Base-by-base conservation (phyloP, 2,888 invertebrate species). In the Neuroscelio doddi region DNA sequence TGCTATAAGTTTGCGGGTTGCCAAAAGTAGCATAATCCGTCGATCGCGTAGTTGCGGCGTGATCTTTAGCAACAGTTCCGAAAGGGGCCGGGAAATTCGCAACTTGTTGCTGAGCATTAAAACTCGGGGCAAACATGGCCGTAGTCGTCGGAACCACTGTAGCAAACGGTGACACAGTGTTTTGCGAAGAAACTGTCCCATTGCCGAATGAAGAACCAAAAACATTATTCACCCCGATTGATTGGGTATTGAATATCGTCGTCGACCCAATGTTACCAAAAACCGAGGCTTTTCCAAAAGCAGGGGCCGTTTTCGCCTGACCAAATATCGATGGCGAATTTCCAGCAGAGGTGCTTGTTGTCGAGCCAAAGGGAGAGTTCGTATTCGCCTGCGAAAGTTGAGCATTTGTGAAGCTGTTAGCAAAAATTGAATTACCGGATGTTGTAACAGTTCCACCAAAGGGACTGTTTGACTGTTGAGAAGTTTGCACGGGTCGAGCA, bases 281-380 rank as follows among this genome's bases (percentile, higher is more conserved):
- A 9, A 76, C 74, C 7, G 76, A 77, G 9, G 73, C 74, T 24
- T 74, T 74, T 4, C 81, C 81, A 50, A 81, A 84, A 1, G 74
- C 71, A 1, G 76, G 47, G 1, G 69, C 57, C 0, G 69, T 69
- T 30, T 74, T 76, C 1, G 71, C 45, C 10, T 77, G 75, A 0
- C 74, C 74, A 24, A 82, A 82, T 12, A 80, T 72, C 12, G 76
- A 68, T 9, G 68, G 59, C 1, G 67, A 26, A 15, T 21, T 70
- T 3, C 21, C 27, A 21, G 45, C 4, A 4, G 44, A 9, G n/a
- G n/a, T n/a, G 15, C 32, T 38, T 8, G 64, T 15, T 7, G 58
- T 34, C 1, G 50, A 39, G 2, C 70, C 71, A 15, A 73, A 73
- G 12, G 62, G 56, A 16, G 38, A 21, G 2, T 2, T 3, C n/a